Base-by-base conservation (phyloP, 53 echinoderm and acorn worm genomes). In the Holothuria scabra region DNA sequence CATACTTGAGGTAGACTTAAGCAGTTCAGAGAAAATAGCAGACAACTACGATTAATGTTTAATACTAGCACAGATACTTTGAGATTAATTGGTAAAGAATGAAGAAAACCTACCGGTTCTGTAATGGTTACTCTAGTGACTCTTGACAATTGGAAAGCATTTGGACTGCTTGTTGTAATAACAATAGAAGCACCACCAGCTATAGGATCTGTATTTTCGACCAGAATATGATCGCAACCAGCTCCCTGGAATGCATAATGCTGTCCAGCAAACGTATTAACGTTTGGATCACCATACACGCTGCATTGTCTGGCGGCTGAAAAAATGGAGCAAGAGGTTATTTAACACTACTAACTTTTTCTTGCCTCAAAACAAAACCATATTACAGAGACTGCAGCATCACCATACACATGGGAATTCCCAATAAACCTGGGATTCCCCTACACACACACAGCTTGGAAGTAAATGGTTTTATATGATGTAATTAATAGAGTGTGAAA, bases 231-330 rank as follows among this genome's bases (percentile, higher is more conserved):
- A 4, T 56, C 26, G 44, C 76, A 76, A 29, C 8, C 19, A 16
- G 23, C 37, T 49, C 56, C 76, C 12, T 4, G 24, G 56, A 76
- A 76, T 22, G 55, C 52, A 28, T 18, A 76, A 56, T 52, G 4
- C 56, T 76, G 56, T 9, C 12, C 25, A 34, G 60, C 81, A 44
- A 80, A 80, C 11, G 81, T 60, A 12, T 8, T n/a, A 22, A 60
- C 60, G 62, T 80, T 31, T 21, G 81, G 81, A 61, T 80, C 81
- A 30, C 81, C 81, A 44, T 80, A 80, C 20, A 80, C 81, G 21
- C 81, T 80, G 62, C 81, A 80, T 22, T 62, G 33, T 7, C 62
- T 35, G 2, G 60, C 34, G 32, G 16, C 81, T 80, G 76, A 14
- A 49, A 21, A 76, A 56, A 55, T 48, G 4, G 56, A 25, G 10